These are phyloP conservation scores for Cyprinodon variegatus DNA, from an alignment of 2,113 vertebrate genomes.

Conservation along the genomic window DNA sequence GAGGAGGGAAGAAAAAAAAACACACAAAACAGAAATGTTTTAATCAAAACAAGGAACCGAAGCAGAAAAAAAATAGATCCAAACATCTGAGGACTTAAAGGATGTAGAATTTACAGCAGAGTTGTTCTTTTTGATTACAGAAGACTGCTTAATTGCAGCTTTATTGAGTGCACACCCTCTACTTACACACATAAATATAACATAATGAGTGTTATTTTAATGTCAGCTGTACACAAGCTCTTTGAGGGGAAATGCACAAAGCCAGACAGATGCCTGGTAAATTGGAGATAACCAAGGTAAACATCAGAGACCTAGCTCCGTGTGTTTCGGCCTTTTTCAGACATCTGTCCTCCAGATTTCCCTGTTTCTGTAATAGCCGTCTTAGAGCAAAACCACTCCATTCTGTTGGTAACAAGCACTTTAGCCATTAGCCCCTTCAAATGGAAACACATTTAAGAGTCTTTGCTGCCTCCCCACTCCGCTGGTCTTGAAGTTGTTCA, in stretches of 20 bases:
- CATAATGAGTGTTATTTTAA: constrained; percentile 48
- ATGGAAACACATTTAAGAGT: constrained; percentile 73
- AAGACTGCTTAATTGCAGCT: constrained; percentile 28
- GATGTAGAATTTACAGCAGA: constrained; percentile 47
- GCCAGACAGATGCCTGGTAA: constrained; percentile 55
- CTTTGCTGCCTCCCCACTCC: constrained; percentile 44
- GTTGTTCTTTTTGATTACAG: constrained; percentile 35
- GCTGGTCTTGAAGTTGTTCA: constrained; percentile 44
- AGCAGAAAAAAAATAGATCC: constrained; percentile 18
- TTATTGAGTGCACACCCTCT: constrained; percentile 28
- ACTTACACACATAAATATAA: constrained; percentile 21
- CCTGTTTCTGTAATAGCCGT: constrained; percentile 60
- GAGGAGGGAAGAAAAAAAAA: neutral
- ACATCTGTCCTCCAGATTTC: constrained; percentile 78
- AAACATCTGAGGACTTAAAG: constrained; percentile 30
- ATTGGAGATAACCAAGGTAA: constrained; percentile 64
- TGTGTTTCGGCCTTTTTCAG: constrained; percentile 42
- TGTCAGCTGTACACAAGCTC: constrained; percentile 19
- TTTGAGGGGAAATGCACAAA: constrained; percentile 40
- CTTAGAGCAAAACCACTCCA: constrained; percentile 58
- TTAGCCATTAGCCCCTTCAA: constrained; percentile 71
- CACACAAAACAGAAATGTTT: constrained; percentile 29
- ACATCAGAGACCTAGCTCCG: constrained; percentile 49
- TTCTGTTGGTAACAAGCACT: constrained; percentile 68
- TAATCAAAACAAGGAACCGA: constrained; percentile 1